These are phyloP conservation scores for Caenorhabditis sp. DNA, from an alignment of 2,888 invertebrate species.

Conservation along the genomic window DNA sequence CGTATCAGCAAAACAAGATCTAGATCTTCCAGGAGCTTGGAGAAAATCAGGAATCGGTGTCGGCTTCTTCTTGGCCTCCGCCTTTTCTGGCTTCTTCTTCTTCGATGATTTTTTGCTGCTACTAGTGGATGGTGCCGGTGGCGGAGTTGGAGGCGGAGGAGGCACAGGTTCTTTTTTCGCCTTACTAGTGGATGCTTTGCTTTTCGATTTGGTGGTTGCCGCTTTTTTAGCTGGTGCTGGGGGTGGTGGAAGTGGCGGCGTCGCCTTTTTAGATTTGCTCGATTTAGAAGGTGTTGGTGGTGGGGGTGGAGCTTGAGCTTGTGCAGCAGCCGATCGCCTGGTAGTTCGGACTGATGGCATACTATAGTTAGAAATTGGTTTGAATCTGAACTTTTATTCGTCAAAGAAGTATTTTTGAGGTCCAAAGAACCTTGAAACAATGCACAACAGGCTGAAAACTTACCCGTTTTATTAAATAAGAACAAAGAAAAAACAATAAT, in stretches of 20 bases:
- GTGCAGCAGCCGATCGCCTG: not conserved
- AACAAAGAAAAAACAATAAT: not conserved
- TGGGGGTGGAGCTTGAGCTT: not conserved
- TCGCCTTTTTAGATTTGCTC: too few relatives aligned
- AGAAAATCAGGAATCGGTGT: not conserved
- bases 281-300: not conserved
- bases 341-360: not conserved
- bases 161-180: too few relatives aligned
- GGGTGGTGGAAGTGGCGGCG: not conserved
- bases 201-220: too few relatives aligned
- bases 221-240: too few relatives aligned
- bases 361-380: too few relatives aligned
- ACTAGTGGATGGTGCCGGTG: too few relatives aligned
- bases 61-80: not conserved
- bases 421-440: too few relatives aligned
- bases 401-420: too few relatives aligned
- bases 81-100: not conserved
- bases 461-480: not conserved
- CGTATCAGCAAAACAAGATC: conserved; percentile 5
- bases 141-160: too few relatives aligned
- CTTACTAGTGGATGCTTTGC: too few relatives aligned
- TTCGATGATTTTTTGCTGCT: not conserved
- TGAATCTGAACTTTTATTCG: too few relatives aligned
- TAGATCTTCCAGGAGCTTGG: not conserved
- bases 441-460: not conserved